Percentiles rank a stretch among this genome's conserved stretches.
phyloP scores from a whole-genome alignment of 2,797 vertebrate species.

The Mycteria americana region DNA sequence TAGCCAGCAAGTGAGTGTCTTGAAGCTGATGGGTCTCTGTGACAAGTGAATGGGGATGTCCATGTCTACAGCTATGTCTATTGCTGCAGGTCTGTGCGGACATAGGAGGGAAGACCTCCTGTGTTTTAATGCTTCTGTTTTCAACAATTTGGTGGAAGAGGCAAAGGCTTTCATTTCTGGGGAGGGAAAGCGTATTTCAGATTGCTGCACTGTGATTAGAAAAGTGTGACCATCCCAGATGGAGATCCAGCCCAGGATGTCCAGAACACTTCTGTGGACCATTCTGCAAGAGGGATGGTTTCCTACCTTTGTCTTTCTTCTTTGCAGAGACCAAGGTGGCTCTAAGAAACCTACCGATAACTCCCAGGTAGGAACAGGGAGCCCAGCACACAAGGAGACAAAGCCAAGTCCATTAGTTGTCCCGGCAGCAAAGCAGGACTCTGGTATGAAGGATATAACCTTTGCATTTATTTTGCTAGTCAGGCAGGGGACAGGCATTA shows the following conservation, averaged over 20 bases:
- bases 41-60: background rate
- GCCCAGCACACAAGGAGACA: constrained; percentile 15
- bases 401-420: background rate
- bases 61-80: background rate
- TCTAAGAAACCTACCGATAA: background rate
- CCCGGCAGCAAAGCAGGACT: background rate
- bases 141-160: background rate
- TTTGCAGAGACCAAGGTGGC: constrained; percentile 42
- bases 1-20: constrained; percentile 68
- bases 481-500: background rate
- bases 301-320: constrained; percentile 1
- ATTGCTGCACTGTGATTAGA: background rate
- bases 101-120: background rate
- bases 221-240: background rate
- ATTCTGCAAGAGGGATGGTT: background rate
- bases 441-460: constrained; percentile 24
- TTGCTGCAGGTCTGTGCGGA: background rate
- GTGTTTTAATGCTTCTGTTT: background rate
- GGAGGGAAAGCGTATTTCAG: background rate
- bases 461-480: background rate
- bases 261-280: background rate
- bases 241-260: background rate
- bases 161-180: background rate
- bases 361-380: background rate
- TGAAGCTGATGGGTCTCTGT: background rate